phyloP scores from a whole-genome alignment of 1,140 invertebrate genomes.

The Hermatobates lingyangjiaoensis region DNA sequence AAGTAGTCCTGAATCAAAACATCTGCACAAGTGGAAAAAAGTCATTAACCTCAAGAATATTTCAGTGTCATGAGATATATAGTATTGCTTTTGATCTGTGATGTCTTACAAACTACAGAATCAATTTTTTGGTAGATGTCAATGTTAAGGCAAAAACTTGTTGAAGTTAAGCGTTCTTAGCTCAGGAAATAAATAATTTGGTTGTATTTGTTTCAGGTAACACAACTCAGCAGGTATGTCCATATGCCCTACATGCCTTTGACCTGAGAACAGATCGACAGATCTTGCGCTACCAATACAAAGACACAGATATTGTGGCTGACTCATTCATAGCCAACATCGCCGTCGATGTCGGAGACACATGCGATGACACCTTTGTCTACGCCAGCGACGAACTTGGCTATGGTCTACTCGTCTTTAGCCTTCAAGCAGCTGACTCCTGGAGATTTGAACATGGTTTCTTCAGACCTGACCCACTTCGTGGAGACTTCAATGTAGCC shows the following conservation, averaged over 20 bases:
- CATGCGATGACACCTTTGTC: constrained; percentile 53
- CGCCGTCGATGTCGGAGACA: constrained; percentile 50
- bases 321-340: constrained; percentile 67
- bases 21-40: too few species aligned
- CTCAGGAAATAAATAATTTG: too few species aligned
- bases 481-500: constrained; percentile 55
- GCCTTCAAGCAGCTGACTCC: constrained; percentile 48
- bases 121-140: constrained; percentile 3
- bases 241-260: constrained; percentile 49
- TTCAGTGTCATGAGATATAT: too few species aligned
- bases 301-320: constrained; percentile 46
- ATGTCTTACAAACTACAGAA: background rate
- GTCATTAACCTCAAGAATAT: too few species aligned
- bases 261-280: constrained; percentile 50
- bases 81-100: too few species aligned
- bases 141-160: too few species aligned
- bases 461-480: constrained; percentile 56
- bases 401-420: constrained; percentile 58
- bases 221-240: constrained; percentile 50
- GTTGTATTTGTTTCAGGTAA: constrained; percentile 25
- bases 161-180: too few species aligned
- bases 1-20: too few species aligned
- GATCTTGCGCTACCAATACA: constrained; percentile 45
- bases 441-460: constrained; percentile 53
- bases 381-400: constrained; percentile 66